Percentiles rank a stretch among this genome's conserved stretches.
These are phyloP conservation scores for Lasioglossum morio DNA, from an alignment of 2,888 invertebrate species.

Conservation along the genomic window DNA sequence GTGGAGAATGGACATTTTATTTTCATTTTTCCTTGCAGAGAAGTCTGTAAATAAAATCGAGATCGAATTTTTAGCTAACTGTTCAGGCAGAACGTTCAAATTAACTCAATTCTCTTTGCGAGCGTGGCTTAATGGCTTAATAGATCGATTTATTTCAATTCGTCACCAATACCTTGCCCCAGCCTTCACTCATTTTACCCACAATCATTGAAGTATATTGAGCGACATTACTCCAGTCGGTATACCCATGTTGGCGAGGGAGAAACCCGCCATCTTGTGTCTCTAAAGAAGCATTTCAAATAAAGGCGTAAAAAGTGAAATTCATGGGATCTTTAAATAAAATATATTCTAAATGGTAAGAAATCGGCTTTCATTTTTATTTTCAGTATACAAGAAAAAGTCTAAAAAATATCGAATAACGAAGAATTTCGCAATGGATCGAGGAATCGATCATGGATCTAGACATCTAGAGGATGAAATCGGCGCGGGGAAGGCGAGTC, in stretches of 20 bases:
- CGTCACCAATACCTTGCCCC: conserved; percentile 29
- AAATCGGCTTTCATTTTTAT: too few species aligned
- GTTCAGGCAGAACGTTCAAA: background rate
- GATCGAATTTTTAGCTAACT: background rate
- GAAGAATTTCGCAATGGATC: background rate
- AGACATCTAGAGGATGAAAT: background rate
- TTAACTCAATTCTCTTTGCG: background rate
- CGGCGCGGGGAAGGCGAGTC: background rate
- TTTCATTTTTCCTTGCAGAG: background rate
- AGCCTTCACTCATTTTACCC: conserved; percentile 6
- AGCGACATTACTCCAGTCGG: background rate
- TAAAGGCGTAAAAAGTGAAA: too few species aligned
- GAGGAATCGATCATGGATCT: background rate
- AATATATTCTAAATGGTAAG: too few species aligned
- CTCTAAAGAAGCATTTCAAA: too few species aligned
- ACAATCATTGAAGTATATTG: background rate
- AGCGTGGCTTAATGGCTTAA: conserved; percentile 38
- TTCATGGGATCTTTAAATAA: too few species aligned
- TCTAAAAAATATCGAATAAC: background rate
- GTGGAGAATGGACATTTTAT: too few species aligned
- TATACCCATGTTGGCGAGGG: background rate
- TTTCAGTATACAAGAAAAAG: background rate
- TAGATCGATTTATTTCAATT: conserved; percentile 46
- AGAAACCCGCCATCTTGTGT: background rate
- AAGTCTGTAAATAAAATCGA: background rate